Conservation (phyloP, 1,140 invertebrate species). For the Heliconius hewitsoni region DNA sequence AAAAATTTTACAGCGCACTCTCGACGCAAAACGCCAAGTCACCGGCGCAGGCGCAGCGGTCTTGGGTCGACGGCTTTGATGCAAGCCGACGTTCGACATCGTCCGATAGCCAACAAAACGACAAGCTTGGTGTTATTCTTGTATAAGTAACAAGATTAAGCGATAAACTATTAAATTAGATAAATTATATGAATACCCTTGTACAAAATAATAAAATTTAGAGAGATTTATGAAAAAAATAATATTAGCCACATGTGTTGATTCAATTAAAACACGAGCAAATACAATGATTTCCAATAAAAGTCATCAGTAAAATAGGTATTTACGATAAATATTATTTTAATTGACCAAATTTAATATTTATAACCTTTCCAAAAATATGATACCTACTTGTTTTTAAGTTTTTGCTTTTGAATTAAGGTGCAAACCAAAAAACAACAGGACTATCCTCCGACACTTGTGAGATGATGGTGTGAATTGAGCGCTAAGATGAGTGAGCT, state of each 20-base stretch:
- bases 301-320: neutral
- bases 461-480: constrained; percentile 80
- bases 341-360: neutral
- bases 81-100: constrained; percentile 75
- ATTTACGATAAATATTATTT: neutral
- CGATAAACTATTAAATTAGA: constrained; percentile 26
- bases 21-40: constrained; percentile 69
- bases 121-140: constrained; percentile 49
- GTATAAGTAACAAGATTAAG: constrained; percentile 44
- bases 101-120: constrained; percentile 75
- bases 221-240: neutral
- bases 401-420: constrained; percentile 42
- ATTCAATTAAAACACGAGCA: neutral
- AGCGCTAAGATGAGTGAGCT: constrained; percentile 76
- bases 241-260: neutral
- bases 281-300: neutral
- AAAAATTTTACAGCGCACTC: constrained; percentile 59
- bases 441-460: constrained; percentile 64
- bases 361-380: too few species aligned
- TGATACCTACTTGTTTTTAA: too few species aligned
- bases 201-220: neutral
- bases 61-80: constrained; percentile 66
- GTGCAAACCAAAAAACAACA: constrained; percentile 62
- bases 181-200: neutral
- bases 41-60: constrained; percentile 63